Percentiles rank a stretch among this genome's conserved stretches.
These are phyloP conservation scores for Oxyscelio sp. DNA, from an alignment of 2,888 invertebrate genomes.

Conservation along the genomic window DNA sequence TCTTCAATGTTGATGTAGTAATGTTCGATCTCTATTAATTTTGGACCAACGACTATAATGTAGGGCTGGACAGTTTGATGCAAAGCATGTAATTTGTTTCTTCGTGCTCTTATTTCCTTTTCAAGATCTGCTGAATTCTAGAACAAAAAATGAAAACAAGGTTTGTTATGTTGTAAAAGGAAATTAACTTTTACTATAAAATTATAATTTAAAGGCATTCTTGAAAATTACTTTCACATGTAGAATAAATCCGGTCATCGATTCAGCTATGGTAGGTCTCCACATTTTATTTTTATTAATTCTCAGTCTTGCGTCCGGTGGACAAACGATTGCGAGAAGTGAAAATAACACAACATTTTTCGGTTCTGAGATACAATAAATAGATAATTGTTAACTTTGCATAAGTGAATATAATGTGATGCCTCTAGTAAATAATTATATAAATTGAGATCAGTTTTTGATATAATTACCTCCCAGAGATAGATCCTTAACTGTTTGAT, in stretches of 20 bases:
- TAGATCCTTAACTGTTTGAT: not conserved
- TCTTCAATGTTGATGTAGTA: slow-evolving; percentile 4
- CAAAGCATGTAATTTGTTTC: not conserved
- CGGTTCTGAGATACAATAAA: no score
- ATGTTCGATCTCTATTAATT: not conserved
- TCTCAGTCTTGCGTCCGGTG: slow-evolving; percentile 9
- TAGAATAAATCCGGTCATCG: slow-evolving; percentile 30
- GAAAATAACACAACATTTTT: not conserved
- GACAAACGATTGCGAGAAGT: slow-evolving; percentile 26
- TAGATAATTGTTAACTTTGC: no score
- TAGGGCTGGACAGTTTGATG: slow-evolving; percentile 15
- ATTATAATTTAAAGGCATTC: not conserved
- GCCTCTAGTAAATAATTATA: no score
- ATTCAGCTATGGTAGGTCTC: slow-evolving; percentile 49
- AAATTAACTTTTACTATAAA: not conserved
- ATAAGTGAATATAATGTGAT: no score
- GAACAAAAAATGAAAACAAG: not conserved
- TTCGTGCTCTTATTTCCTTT: not conserved
- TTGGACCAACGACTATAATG: slow-evolving; percentile 12
- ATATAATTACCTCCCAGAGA: not conserved
- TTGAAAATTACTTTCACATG: not conserved
- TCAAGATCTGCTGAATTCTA: not conserved
- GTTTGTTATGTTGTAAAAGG: not conserved
- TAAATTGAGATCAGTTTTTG: no score
- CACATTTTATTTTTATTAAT: slow-evolving; percentile 28